Evolutionary conservation across 2,888 invertebrate species (phyloP).

Genomic region (Cephus rjabovi): DNA sequence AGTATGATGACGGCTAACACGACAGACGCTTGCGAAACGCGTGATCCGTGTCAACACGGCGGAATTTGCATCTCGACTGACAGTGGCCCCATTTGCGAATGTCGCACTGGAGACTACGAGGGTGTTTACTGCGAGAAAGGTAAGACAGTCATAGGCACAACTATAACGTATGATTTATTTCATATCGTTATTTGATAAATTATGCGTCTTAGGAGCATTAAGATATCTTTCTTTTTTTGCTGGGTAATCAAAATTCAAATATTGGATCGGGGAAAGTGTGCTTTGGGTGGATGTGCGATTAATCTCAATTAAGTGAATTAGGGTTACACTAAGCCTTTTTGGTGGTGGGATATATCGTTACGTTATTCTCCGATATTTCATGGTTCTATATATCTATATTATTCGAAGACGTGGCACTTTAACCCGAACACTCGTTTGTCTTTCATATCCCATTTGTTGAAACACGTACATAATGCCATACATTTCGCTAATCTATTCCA

Average conservation of each 20-base stretch:
- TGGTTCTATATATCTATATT: neutral
- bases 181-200: neutral
- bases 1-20: constrained; percentile 71
- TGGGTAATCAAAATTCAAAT: neutral
- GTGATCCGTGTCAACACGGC: constrained; percentile 94
- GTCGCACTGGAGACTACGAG: constrained; percentile 91
- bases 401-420: neutral
- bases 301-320: constrained; percentile 1
- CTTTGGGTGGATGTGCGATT: neutral
- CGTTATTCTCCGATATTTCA: neutral
- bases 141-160: constrained; percentile 62
- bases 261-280: neutral
- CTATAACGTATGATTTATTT: neutral
- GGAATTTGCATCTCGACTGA: constrained; percentile 97
- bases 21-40: constrained; percentile 86
- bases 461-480: neutral
- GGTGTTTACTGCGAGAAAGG: constrained; percentile 96
- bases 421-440: neutral
- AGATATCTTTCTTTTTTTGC: too few relatives aligned
- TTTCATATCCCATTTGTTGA: neutral
- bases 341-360: neutral
- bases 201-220: too few relatives aligned
- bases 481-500: neutral
- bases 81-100: constrained; percentile 95
- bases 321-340: neutral